Evolutionary conservation across 2,797 vertebrate genomes (phyloP), one percentile per base, ranked within the genome.

Genomic region (Coracias cyanogaster): DNA sequence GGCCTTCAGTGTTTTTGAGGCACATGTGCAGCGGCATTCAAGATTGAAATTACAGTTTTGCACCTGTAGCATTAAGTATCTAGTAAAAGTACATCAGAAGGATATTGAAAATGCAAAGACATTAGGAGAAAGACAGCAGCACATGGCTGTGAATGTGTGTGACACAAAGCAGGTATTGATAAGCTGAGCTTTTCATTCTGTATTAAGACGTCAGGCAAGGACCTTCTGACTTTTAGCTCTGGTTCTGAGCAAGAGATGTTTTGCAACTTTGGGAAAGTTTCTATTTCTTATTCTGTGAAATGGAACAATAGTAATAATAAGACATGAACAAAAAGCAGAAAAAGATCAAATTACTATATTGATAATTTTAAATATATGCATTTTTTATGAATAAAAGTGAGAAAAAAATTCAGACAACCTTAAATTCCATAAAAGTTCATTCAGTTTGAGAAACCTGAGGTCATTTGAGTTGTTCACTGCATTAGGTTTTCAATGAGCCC

Each of bases 31-130:
- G 65, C 22, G 6, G 86, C 93, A 95, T 97, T 99, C 98, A 98
- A 97, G 97, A 98, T 96, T 97, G 97, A 98, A 98, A 98, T 98
- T 98, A 98, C 98, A 97, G 97, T 98, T 98, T 92, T 98, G 98
- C 98, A 99, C 98, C 99, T 99, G 98, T 98, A 98, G 96, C 89
- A 73, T 95, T 94, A 95, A 96, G 86, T 94, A 96, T 95, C 96
- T 91, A 98, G 94, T 45, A 54, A 71, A 96, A 96, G 83, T 96
- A 90, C 86, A 95, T 96, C 96, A 96, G 96, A 97, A 97, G 84
- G 90, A 94, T 92, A 96, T 14, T 96, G 94, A 96, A 97, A 97
- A 85, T 43, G 52, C 37, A 82, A 80, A 77, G n/a, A 82, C 57
- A 88, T 90, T 87, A 86, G 45, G 28, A 67, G 46, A 80, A 91